These are phyloP conservation scores for Callimorpha dominula DNA, from an alignment of 2,888 invertebrate species.

Conservation along the genomic window DNA sequence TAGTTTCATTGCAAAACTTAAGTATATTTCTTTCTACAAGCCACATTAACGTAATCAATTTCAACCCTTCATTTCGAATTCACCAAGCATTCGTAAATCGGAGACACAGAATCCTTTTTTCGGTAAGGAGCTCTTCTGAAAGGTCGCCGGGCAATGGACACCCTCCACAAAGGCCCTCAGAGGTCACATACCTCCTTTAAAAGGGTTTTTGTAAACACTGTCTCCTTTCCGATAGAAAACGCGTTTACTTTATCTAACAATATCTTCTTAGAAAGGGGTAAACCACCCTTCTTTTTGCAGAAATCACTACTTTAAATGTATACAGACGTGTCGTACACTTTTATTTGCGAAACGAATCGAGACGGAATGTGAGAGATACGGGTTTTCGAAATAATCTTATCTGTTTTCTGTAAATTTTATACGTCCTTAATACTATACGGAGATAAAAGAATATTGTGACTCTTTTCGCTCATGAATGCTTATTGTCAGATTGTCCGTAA, in stretches of 20 bases:
- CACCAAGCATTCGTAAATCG: conserved; percentile 40
- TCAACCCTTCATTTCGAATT: conserved; percentile 23
- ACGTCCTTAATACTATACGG: conserved; percentile 33
- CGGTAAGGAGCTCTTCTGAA: conserved; percentile 29
- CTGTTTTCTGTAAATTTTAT: conserved; percentile 36
- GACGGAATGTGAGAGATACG: conserved; percentile 37
- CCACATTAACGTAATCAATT: conserved; percentile 24
- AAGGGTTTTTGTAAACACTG: conserved; percentile 63
- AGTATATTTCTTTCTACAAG: conserved; percentile 10
- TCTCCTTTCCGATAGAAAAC: conserved; percentile 63
- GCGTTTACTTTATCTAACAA: conserved; percentile 66
- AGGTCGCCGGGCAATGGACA: conserved; percentile 61
- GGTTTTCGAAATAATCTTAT: conserved; percentile 45
- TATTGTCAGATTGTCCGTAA: not conserved
- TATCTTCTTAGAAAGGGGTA: conserved; percentile 59
- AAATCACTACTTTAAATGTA: conserved; percentile 58
- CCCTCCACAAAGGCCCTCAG: conserved; percentile 60
- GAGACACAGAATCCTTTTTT: conserved; percentile 44
- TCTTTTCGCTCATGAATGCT: conserved; percentile 11
- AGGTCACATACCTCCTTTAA: conserved; percentile 56
- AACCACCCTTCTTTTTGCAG: conserved; percentile 54
- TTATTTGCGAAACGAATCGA: conserved; percentile 50
- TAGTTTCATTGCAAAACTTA: conserved; percentile 12
- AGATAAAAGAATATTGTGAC: conserved; percentile 23
- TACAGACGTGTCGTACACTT: conserved; percentile 50